These are phyloP conservation scores for Nomada flava DNA, from an alignment of 2,888 invertebrate species.

Conservation along the genomic window DNA sequence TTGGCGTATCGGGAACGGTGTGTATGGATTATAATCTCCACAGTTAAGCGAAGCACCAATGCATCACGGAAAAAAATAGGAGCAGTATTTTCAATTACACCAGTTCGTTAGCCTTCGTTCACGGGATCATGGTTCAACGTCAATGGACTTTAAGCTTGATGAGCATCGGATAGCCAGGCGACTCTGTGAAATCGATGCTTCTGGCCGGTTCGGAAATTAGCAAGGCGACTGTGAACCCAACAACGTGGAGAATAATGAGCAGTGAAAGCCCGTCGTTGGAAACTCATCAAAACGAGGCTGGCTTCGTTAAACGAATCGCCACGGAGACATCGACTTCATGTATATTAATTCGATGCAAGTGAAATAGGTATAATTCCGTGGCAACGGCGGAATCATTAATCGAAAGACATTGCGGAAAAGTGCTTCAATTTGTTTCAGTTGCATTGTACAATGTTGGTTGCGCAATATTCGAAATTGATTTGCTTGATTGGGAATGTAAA, in stretches of 20 bases:
- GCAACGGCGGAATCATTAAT: conserved; percentile 33
- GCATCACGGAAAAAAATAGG: not conserved
- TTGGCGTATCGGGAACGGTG: no score
- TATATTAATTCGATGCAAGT: conserved; percentile 50
- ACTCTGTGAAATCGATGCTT: conserved; percentile 55
- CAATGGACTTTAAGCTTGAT: conserved; percentile 5
- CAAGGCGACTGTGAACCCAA: conserved; percentile 57
- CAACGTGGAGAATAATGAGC: conserved; percentile 66
- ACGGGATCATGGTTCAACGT: conserved; percentile 1
- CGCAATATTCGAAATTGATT: not conserved
- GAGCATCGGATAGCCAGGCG: not conserved
- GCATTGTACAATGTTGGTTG: not conserved
- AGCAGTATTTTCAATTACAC: conserved; percentile 14
- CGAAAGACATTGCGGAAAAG: not conserved
- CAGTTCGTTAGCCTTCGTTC: conserved; percentile 22
- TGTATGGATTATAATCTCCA: not conserved
- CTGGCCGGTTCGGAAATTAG: conserved; percentile 62
- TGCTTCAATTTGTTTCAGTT: no score
- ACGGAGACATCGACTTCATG: conserved; percentile 35
- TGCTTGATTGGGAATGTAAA: no score
- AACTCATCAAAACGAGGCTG: conserved; percentile 52
- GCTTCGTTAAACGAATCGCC: conserved; percentile 39
- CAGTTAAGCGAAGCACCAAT: not conserved
- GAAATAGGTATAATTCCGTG: conserved; percentile 19
- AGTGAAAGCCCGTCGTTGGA: conserved; percentile 64